Evolutionary conservation across 2,888 invertebrate genomes (phyloP).

Genomic region (Tipula vernalis): DNA sequence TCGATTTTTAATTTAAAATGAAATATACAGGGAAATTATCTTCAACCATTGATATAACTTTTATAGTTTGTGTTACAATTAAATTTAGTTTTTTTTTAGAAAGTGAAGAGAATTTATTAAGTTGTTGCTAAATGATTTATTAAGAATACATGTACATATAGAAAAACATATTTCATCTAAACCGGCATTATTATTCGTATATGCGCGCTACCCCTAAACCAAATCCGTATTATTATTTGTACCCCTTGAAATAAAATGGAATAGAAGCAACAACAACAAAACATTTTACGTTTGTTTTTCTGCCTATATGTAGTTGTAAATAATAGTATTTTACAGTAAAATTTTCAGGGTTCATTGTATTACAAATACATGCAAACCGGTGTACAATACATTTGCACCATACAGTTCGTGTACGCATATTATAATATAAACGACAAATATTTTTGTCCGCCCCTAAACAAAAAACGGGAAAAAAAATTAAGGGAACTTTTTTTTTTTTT

Average conservation of each 20-base stretch:
- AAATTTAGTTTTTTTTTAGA: not conserved
- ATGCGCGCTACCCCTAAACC: not conserved
- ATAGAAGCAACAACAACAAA: not conserved
- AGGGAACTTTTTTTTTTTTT: not conserved
- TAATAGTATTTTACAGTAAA: not conserved
- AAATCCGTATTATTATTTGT: not conserved
- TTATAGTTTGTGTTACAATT: not conserved
- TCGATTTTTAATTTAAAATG: not conserved
- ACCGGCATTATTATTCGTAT: not conserved
- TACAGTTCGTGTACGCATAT: not conserved
- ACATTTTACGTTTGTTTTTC: not conserved
- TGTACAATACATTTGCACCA: not conserved
- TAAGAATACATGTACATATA: not conserved
- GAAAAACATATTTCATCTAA: not conserved
- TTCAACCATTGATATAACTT: not conserved
- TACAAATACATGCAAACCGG: not conserved
- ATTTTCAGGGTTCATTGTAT: conserved; percentile 5
- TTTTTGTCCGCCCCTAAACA: not conserved
- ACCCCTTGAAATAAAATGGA: not conserved
- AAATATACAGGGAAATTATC: not conserved
- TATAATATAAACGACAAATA: not conserved
- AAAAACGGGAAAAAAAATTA: not conserved
- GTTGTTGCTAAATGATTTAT: not conserved
- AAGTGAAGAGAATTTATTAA: not conserved
- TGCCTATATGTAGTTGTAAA: not conserved